A percentile compares a stretch with the other conserved stretches of the same genome.
These are phyloP conservation scores for Vultur gryphus DNA, from an alignment of 2,797 vertebrate species.

Conservation along the genomic window DNA sequence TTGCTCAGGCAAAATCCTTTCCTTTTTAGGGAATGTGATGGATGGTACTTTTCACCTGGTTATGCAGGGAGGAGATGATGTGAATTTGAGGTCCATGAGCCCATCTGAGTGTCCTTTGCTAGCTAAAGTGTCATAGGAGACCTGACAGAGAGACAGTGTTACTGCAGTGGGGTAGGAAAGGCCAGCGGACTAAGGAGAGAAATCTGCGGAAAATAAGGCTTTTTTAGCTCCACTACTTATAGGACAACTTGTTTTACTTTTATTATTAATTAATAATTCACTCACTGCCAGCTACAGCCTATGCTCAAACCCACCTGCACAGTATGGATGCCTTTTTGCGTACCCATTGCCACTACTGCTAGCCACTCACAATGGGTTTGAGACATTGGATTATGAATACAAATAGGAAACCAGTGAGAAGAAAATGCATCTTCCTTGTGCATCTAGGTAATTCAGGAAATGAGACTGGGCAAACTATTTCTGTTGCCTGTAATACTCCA, in stretches of 20 bases:
- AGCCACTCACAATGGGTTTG: neutral
- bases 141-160: neutral
- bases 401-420: neutral
- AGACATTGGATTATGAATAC: neutral
- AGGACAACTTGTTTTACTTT: neutral
- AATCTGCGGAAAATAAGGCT: neutral
- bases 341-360: neutral
- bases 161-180: neutral
- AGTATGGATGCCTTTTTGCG: neutral
- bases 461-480: neutral
- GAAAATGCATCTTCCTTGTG: conserved; percentile 1
- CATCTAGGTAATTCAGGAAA: conserved; percentile 21
- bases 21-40: neutral
- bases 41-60: neutral
- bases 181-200: neutral
- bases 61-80: neutral
- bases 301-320: neutral
- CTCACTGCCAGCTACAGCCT: neutral
- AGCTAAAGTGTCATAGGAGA: neutral
- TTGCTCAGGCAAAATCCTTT: neutral
- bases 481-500: conserved; percentile 40
- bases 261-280: neutral
- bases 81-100: neutral
- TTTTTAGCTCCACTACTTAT: neutral
- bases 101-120: neutral